phyloP scores from a whole-genome alignment of 2,113 vertebrate species.

The Collichthys lucidus region DNA sequence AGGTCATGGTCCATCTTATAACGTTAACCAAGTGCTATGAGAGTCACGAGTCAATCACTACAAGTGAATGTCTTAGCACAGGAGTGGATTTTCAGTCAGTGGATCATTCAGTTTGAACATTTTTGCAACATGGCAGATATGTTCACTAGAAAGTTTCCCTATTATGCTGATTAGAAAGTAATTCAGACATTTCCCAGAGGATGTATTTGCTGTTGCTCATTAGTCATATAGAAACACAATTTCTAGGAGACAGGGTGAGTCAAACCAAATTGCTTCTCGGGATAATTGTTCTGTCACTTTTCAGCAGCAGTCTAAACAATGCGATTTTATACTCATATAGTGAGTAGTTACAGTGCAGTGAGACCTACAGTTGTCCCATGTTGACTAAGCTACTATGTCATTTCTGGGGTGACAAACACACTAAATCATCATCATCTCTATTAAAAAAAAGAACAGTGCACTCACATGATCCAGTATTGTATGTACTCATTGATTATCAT shows the following conservation, averaged over 20 bases:
- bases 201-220: neutral
- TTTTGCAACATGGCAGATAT: neutral
- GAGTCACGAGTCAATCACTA: neutral
- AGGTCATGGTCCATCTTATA: neutral
- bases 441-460: neutral
- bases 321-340: neutral
- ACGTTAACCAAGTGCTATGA: neutral
- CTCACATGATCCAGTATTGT: neutral
- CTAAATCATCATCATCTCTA: no score
- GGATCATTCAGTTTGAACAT: neutral
- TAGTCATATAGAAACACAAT: no score
- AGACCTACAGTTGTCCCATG: neutral
- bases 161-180: neutral
- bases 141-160: neutral
- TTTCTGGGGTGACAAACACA: no score
- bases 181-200: neutral
- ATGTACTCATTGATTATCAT: neutral
- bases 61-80: no score
- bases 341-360: neutral
- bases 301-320: neutral
- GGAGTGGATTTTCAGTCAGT: no score
- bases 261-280: conserved; percentile 1
- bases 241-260: neutral
- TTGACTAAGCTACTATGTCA: neutral
- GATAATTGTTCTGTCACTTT: conserved; percentile 11